Evolutionary conservation across 2,113 vertebrate genomes (phyloP).

Genomic region (Calidris pugnax): DNA sequence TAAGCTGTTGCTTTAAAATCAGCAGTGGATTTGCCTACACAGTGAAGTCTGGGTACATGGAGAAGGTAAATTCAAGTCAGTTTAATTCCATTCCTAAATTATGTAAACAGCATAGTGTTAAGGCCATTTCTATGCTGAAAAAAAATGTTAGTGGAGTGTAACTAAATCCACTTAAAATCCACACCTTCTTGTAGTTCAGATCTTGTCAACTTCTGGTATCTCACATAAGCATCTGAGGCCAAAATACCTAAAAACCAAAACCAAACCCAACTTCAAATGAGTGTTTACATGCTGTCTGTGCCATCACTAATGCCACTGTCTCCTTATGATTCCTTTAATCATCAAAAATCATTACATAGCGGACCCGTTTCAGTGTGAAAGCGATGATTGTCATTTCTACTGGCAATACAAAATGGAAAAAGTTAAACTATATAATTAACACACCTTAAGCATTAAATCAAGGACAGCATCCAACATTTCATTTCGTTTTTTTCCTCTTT

Average conservation of each 20-base stretch:
- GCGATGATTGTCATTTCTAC: not conserved
- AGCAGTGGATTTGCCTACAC: not conserved
- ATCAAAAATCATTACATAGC: not conserved
- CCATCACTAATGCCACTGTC: not conserved
- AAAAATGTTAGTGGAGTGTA: not conserved
- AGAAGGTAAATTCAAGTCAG: not conserved
- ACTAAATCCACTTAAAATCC: not conserved
- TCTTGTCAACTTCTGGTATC: not conserved
- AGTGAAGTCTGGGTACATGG: not conserved
- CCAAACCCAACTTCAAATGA: not conserved
- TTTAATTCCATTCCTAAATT: not conserved
- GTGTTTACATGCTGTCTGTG: not conserved
- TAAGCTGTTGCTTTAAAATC: constrained; percentile 35
- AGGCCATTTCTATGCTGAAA: not conserved
- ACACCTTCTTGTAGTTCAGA: not conserved
- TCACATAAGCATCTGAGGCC: not conserved
- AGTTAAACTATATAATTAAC: not conserved
- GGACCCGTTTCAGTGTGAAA: not conserved
- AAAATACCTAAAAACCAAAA: not conserved
- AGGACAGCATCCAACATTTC: not conserved
- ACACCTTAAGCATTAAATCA: not conserved
- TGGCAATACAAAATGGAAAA: not conserved
- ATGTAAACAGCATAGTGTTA: not conserved
- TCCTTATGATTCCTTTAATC: not conserved
- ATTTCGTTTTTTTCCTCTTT: not conserved